A percentile compares a stretch with the other conserved stretches of the same genome.
Evolutionary conservation across 2,113 vertebrate species (phyloP).

Genomic region (Gymnorhina tibicen): DNA sequence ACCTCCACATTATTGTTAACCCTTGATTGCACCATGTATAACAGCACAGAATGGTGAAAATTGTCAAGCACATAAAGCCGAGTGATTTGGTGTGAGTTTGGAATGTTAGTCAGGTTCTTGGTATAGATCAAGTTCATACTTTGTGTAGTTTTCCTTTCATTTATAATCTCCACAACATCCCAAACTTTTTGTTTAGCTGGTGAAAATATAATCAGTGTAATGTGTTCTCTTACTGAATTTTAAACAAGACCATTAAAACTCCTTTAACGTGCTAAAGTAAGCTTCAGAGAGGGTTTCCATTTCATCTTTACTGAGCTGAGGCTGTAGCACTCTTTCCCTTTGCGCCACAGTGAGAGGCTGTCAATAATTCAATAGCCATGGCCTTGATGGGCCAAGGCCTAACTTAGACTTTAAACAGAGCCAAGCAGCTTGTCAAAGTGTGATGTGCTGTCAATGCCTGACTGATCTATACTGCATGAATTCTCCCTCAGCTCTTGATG

Average conservation of each 20-base stretch:
- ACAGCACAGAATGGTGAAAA: neutral
- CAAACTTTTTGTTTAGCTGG: slow-evolving; percentile 70
- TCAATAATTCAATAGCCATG: slow-evolving; percentile 85
- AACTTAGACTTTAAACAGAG: slow-evolving; percentile 78
- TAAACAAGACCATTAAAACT: slow-evolving; percentile 84
- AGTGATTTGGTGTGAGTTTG: neutral
- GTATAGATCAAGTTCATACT: neutral
- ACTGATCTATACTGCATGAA: slow-evolving; percentile 85
- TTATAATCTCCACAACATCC: slow-evolving; percentile 46
- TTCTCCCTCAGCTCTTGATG: slow-evolving; percentile 68
- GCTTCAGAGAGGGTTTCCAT: slow-evolving; percentile 82
- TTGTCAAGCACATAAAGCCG: neutral
- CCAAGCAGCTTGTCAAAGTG: slow-evolving; percentile 79
- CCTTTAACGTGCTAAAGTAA: slow-evolving; percentile 77
- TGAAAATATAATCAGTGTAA: slow-evolving; percentile 76
- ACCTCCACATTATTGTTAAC: neutral
- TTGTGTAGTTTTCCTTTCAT: slow-evolving; percentile 13
- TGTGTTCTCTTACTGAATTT: slow-evolving; percentile 80
- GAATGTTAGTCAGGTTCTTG: neutral
- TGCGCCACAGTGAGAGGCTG: slow-evolving; percentile 70
- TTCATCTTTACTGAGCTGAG: slow-evolving; percentile 81
- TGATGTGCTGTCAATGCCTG: slow-evolving; percentile 76
- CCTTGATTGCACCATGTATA: neutral
- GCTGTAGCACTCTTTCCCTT: slow-evolving; percentile 67
- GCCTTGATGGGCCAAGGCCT: slow-evolving; percentile 79